phyloP scores from a whole-genome alignment of 2,888 invertebrate genomes.

The Lasioglossum figueresi region DNA sequence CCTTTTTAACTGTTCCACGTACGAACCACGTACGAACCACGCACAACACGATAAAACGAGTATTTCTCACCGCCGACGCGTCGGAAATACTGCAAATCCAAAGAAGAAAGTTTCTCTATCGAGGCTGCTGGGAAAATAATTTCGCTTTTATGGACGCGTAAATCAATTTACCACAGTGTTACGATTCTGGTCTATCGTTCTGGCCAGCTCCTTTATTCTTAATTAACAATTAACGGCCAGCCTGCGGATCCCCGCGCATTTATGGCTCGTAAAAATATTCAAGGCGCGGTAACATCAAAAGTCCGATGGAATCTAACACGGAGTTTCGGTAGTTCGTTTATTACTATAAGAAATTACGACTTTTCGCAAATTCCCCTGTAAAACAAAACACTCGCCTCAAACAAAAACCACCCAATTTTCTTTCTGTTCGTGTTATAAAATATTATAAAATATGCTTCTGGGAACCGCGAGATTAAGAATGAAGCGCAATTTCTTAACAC shows the following conservation, averaged over 20 bases:
- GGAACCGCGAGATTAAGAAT: too few species aligned
- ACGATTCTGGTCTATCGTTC: not conserved
- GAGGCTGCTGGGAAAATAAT: not conserved
- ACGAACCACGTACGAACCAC: not conserved
- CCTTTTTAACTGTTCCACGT: slow-evolving; percentile 2
- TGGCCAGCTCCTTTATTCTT: not conserved
- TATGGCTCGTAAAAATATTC: slow-evolving; percentile 9
- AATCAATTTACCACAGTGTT: not conserved
- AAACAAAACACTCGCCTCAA: not conserved
- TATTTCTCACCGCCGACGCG: too few species aligned
- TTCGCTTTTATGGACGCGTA: not conserved
- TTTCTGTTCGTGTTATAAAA: too few species aligned
- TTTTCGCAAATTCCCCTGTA: not conserved
- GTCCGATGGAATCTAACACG: not conserved
- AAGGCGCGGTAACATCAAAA: not conserved
- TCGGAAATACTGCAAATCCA: not conserved
- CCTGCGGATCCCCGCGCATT: not conserved
- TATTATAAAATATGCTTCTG: too few species aligned
- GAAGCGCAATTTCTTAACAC: too few species aligned
- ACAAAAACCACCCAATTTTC: too few species aligned
- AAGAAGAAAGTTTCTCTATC: not conserved
- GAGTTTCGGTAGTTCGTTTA: not conserved
- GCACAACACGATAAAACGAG: not conserved
- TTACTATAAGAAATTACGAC: not conserved
- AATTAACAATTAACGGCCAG: not conserved